phyloP scores from a whole-genome alignment of 2,797 vertebrate species.

The Corythornis leucogaster region DNA sequence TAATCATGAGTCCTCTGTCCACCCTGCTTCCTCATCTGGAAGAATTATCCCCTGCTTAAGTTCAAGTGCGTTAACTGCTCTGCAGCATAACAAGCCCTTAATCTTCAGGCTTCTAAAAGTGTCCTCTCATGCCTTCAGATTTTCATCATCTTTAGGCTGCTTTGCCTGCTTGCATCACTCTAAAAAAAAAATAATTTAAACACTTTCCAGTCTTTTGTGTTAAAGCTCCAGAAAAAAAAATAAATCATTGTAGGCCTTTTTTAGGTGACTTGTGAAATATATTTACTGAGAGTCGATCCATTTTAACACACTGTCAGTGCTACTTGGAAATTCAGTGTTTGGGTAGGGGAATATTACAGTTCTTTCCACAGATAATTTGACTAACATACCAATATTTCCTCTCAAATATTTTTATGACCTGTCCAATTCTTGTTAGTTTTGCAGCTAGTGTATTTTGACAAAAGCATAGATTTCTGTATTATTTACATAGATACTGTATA shows the following conservation, averaged over 20 bases:
- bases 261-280: conserved; percentile 40
- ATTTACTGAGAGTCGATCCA: neutral
- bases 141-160: conserved; percentile 9
- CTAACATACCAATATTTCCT: neutral
- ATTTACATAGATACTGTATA: neutral
- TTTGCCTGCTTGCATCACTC: neutral
- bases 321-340: neutral
- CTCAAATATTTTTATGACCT: neutral
- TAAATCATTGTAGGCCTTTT: neutral
- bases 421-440: neutral
- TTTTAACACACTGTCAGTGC: neutral
- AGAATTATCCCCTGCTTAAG: conserved; percentile 59
- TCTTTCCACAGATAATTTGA: neutral
- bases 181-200: neutral
- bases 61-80: conserved; percentile 58
- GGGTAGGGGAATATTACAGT: neutral
- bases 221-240: neutral
- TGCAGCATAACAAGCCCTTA: conserved; percentile 41
- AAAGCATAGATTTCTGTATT: neutral
- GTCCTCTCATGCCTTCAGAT: conserved; percentile 27
- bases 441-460: neutral
- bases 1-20: conserved; percentile 61
- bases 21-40: conserved; percentile 48
- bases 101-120: conserved; percentile 53
- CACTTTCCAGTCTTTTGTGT: neutral